Conservation (phyloP, 2,113 vertebrate genomes). For the Amblyopsis rosae region DNA sequence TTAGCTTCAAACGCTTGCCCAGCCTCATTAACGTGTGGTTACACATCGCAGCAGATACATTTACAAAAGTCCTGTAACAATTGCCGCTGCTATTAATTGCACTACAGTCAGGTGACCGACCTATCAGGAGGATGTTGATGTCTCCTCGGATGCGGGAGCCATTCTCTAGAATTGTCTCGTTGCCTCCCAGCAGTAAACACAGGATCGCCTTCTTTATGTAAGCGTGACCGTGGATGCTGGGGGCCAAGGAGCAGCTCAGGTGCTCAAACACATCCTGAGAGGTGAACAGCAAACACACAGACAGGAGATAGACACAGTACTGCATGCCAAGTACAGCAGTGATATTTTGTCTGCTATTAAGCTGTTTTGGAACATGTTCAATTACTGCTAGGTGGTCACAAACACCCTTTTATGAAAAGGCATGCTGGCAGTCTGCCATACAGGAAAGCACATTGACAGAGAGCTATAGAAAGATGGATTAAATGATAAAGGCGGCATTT, state of each 20-base stretch:
- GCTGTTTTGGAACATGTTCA: neutral
- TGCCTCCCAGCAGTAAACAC: constrained; percentile 76
- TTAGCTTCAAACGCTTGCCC: too few relatives aligned
- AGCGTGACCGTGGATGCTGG: constrained; percentile 77
- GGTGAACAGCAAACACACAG: neutral
- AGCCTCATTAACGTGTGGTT: too few relatives aligned
- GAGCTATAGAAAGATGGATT: too few relatives aligned
- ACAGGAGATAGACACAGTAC: neutral
- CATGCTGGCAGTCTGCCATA: neutral
- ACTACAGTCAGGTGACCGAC: constrained; percentile 47
- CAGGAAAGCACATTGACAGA: neutral
- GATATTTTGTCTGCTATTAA: neutral
- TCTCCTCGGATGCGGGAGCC: constrained; percentile 79
- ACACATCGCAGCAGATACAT: too few relatives aligned
- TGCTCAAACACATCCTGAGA: constrained; percentile 81
- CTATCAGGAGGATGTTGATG: constrained; percentile 86
- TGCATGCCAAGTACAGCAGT: neutral
- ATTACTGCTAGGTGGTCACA: too few relatives aligned
- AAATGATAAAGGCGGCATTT: too few relatives aligned
- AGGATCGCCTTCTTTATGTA: constrained; percentile 86
- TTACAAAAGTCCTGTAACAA: too few relatives aligned
- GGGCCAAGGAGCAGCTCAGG: constrained; percentile 81
- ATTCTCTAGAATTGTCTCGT: constrained; percentile 81
- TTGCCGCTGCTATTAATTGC: neutral
- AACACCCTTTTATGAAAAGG: neutral